Percentiles rank a stretch among this genome's conserved stretches.
These are phyloP conservation scores for Euglossa dilemma DNA, from an alignment of 1,140 invertebrate species.

Conservation along the genomic window DNA sequence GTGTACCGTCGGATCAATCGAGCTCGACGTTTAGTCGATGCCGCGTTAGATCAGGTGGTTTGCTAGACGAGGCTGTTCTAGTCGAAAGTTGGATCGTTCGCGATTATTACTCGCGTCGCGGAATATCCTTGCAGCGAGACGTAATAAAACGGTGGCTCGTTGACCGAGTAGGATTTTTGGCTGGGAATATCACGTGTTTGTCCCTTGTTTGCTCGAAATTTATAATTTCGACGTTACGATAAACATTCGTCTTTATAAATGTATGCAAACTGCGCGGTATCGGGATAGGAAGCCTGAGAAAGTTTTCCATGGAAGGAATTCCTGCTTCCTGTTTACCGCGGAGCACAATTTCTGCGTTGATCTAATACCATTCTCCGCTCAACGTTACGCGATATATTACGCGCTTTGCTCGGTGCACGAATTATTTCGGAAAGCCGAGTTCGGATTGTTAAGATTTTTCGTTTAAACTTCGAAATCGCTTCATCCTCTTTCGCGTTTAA, in stretches of 20 bases:
- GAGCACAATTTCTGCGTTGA: slow-evolving; percentile 5
- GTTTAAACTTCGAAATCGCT: too few relatives aligned
- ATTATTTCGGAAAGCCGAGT: neutral
- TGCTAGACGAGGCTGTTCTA: too few relatives aligned
- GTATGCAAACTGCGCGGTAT: neutral
- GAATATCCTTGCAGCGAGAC: too few relatives aligned
- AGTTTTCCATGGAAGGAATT: neutral
- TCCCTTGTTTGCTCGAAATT: neutral
- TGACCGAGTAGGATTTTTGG: neutral
- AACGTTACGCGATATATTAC: neutral
- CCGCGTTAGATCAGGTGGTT: too few relatives aligned
- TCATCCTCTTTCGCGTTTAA: too few relatives aligned
- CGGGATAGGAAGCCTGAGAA: neutral
- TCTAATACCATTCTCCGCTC: slow-evolving; percentile 5
- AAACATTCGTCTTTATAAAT: neutral
- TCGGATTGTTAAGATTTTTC: too few relatives aligned
- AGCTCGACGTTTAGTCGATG: neutral
- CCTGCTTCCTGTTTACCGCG: slow-evolving; percentile 11
- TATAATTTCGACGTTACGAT: neutral
- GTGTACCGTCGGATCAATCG: neutral
- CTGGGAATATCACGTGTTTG: neutral
- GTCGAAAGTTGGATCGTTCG: too few relatives aligned
- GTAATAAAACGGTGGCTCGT: too few relatives aligned
- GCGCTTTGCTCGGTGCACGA: neutral
- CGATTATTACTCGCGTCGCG: too few relatives aligned